Percentiles rank a stretch among this genome's conserved stretches.
phyloP scores from a whole-genome alignment of 2,888 invertebrate species.

The Orchesellides sinensis region DNA sequence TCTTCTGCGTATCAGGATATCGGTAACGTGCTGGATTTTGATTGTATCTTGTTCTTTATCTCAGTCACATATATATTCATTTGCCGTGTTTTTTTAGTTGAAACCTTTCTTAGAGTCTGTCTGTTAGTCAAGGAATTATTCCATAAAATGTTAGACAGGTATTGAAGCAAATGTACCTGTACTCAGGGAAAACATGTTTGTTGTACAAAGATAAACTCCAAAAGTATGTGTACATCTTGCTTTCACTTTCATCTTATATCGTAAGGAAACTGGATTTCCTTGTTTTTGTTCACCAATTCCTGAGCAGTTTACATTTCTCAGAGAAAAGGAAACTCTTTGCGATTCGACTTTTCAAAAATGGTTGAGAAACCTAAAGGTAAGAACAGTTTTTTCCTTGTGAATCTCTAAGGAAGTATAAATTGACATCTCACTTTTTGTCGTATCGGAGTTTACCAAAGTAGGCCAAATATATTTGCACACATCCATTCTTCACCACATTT shows the following conservation, averaged over 20 bases:
- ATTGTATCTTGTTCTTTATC: no score
- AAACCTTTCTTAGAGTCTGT: neutral
- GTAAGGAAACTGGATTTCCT: neutral
- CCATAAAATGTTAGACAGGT: conserved; percentile 1
- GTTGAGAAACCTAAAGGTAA: neutral
- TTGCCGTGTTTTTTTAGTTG: neutral
- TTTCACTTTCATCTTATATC: neutral
- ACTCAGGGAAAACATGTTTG: no score
- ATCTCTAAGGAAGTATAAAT: conserved; percentile 11
- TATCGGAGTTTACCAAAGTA: conserved; percentile 25
- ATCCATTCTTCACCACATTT: neutral
- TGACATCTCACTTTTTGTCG: conserved; percentile 37
- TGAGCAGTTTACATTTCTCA: neutral
- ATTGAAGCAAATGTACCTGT: neutral
- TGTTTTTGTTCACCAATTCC: neutral
- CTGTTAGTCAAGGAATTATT: conserved; percentile 1
- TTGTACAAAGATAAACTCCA: no score
- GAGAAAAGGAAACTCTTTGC: neutral
- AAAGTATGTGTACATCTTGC: neutral
- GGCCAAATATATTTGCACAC: conserved; percentile 39
- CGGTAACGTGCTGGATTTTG: no score
- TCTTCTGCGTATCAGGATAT: no score
- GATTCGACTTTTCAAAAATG: neutral
- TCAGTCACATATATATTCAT: conserved; percentile 3
- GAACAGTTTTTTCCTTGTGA: neutral